Percentiles rank a stretch among this genome's conserved stretches.
Evolutionary conservation across 2,888 invertebrate species (phyloP).

Genomic region (Drosophila lacicola): DNA sequence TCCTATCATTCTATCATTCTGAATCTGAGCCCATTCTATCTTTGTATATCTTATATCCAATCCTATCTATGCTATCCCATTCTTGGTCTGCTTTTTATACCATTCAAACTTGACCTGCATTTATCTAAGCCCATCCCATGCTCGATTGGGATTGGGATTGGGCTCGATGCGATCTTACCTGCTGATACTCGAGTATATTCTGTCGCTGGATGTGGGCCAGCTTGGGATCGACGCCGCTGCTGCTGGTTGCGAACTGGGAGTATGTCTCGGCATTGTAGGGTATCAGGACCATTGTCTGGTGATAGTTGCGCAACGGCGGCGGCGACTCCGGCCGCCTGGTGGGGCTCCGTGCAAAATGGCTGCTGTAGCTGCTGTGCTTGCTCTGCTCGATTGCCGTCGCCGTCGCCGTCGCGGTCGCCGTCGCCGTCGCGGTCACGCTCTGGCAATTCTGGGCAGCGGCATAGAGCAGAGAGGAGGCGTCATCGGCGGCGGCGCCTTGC

Average conservation of each 20-base stretch:
- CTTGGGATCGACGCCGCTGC: slow-evolving; percentile 82
- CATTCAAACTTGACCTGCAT: too few species aligned
- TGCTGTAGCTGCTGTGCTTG: slow-evolving; percentile 81
- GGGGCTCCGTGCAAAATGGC: slow-evolving; percentile 85
- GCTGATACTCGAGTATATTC: slow-evolving; percentile 85
- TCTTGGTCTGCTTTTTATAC: too few species aligned
- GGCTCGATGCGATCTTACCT: slow-evolving; percentile 70
- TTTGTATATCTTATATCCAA: too few species aligned
- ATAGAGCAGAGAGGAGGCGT: slow-evolving; percentile 83
- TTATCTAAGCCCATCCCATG: too few species aligned
- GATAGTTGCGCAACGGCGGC: slow-evolving; percentile 89
- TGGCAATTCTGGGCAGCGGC: slow-evolving; percentile 83
- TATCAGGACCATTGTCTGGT: slow-evolving; percentile 89
- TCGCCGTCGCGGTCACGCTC: slow-evolving; percentile 65
- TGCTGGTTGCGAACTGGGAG: slow-evolving; percentile 84
- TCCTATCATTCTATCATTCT: too few species aligned
- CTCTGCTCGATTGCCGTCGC: slow-evolving; percentile 76
- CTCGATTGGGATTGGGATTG: too few species aligned
- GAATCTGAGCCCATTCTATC: too few species aligned
- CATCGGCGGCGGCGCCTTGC: slow-evolving; percentile 79
- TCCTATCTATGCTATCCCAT: too few species aligned
- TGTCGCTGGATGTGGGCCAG: slow-evolving; percentile 84
- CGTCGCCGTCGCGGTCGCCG: slow-evolving; percentile 53
- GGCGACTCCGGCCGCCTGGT: slow-evolving; percentile 88
- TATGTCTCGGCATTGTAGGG: slow-evolving; percentile 87